Conservation (phyloP, 2,888 invertebrate genomes). For the Gymnocheta viridis region DNA sequence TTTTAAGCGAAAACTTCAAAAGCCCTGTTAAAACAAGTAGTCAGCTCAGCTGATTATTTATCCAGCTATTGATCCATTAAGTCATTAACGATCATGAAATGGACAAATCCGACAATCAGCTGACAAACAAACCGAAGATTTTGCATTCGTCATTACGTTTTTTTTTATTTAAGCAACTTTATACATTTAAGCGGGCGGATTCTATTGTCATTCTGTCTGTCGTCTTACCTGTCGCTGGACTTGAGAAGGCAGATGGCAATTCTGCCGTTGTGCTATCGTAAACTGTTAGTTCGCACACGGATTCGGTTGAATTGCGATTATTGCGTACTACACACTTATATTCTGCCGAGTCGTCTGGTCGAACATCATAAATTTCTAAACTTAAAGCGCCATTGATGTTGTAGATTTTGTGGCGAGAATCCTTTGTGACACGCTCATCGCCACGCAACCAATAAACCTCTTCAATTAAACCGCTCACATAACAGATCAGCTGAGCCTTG, state of each 20-base stretch:
- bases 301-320: constrained; percentile 86
- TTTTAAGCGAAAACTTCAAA: neutral
- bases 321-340: constrained; percentile 91
- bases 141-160: neutral
- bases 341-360: constrained; percentile 87
- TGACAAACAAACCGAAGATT: neutral
- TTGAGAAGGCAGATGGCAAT: constrained; percentile 77
- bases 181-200: neutral
- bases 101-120: constrained; percentile 9
- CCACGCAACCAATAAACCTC: constrained; percentile 89
- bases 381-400: constrained; percentile 86
- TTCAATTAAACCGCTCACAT: constrained; percentile 88
- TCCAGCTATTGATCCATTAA: constrained; percentile 5
- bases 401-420: constrained; percentile 78
- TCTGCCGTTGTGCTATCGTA: constrained; percentile 82
- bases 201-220: neutral
- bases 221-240: constrained; percentile 77
- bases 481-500: constrained; percentile 90
- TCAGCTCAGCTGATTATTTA: constrained; percentile 4
- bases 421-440: constrained; percentile 84
- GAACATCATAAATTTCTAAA: constrained; percentile 88
- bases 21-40: neutral
- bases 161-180: constrained; percentile 13
- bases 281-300: constrained; percentile 87
- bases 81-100: constrained; percentile 15